Base-by-base conservation (phyloP, 1,140 invertebrate genomes). In the Ceratoteleas bidentatus region DNA sequence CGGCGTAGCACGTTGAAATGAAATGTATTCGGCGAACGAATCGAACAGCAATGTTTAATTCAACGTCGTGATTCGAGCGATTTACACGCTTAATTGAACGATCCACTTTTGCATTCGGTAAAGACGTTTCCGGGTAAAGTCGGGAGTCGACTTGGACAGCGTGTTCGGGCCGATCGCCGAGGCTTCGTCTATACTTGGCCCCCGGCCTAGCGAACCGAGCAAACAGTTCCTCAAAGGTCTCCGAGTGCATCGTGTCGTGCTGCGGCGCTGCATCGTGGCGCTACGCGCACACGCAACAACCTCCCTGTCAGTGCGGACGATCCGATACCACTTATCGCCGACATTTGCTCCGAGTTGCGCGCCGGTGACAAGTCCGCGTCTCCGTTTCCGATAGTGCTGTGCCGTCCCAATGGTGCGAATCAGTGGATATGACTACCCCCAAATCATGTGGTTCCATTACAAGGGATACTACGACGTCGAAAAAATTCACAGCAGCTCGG, bases 141-240 rank as follows among this genome's bases (percentile, higher is more conserved):
- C 24, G 24, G 24, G 24, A 24, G 24, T 24, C 24, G 24, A 24
- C 24, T 2, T 24, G 24, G 24, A 24, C 10, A 40, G 36, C 36
- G 10, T 61, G 64, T 68, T 76, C 64, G 49, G 56, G 32, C 53
- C 65, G 65, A 69, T 69, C 65, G 16, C 45, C 62, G 61, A 65
- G 47, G 75, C 65, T 56, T 70, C 83, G 84, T 88, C 88, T 90
- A 90, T 90, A 90, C 88, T 90, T 90, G 88, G 88, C 87, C 82
- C 85, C 83, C 81, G 78, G 86, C 74, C 79, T 86, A 85, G 73
- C 73, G 77, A 62, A 81, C 73, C 77, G 84, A 64, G 85, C 74
- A 77, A 86, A 87, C 86, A 88, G 88, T 89, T 87, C 84, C 85
- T 85, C 87, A 87, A 89, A 88, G 85, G 86, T 89, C 87, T 84